phyloP scores from a whole-genome alignment of 2,888 invertebrate genomes.

The Cacoxenus indagator region DNA sequence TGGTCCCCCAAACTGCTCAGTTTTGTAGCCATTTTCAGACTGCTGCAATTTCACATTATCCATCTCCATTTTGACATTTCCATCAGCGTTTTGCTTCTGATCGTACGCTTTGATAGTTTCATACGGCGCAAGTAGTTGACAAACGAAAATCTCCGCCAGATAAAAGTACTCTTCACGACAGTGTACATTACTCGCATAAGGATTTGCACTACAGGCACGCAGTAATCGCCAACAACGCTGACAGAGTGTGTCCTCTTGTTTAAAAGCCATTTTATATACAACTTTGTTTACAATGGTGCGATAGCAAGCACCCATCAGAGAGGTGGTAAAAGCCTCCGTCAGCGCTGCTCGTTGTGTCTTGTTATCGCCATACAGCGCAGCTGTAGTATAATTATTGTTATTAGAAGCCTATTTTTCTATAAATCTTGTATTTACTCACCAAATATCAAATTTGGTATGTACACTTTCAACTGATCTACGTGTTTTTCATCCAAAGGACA shows the following conservation, averaged over 20 bases:
- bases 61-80: conserved; percentile 47
- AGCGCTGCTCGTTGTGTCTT: conserved; percentile 53
- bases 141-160: conserved; percentile 66
- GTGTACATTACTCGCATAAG: conserved; percentile 56
- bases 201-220: conserved; percentile 65
- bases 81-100: neutral
- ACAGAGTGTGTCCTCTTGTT: conserved; percentile 61
- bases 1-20: conserved; percentile 30
- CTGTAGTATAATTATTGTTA: conserved; percentile 34
- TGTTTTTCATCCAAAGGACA: conserved; percentile 65
- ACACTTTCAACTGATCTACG: conserved; percentile 56
- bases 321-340: conserved; percentile 55
- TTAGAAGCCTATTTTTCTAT: neutral
- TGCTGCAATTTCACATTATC: conserved; percentile 43
- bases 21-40: conserved; percentile 22
- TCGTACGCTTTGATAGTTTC: conserved; percentile 60
- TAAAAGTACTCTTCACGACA: conserved; percentile 67
- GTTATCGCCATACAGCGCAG: conserved; percentile 57
- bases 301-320: conserved; percentile 66
- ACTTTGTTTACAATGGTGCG: conserved; percentile 64
- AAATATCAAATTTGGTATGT: conserved; percentile 59
- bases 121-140: conserved; percentile 66
- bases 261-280: conserved; percentile 67
- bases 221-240: conserved; percentile 66
- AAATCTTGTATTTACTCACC: conserved; percentile 40